A percentile compares a stretch with the other conserved stretches of the same genome.
Evolutionary conservation across 2,113 vertebrate genomes (phyloP).

Genomic region (Potamarius usumacintae): DNA sequence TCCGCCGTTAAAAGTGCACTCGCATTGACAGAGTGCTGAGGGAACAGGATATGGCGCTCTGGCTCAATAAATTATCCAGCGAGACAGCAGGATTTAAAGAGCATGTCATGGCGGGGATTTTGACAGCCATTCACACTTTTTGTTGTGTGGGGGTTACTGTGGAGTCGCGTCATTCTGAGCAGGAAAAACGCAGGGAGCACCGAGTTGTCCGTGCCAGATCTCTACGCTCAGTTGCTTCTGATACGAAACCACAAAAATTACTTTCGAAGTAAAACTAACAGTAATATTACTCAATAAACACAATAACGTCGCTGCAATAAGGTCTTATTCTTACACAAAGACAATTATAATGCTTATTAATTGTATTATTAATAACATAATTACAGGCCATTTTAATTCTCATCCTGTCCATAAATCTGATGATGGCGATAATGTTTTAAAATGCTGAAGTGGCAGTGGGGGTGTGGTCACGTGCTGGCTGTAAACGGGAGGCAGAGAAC

Average conservation of each 20-base stretch:
- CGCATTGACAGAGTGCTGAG: constrained; percentile 60
- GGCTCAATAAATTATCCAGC: constrained; percentile 41
- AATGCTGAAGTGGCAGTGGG: neutral
- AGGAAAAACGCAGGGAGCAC: neutral
- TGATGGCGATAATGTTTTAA: neutral
- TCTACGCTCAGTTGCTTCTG: neutral
- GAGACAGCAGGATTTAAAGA: constrained; percentile 41
- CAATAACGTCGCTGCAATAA: too few relatives aligned
- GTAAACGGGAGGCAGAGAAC: neutral
- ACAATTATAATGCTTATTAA: too few relatives aligned
- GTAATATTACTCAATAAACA: neutral
- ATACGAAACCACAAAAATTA: neutral
- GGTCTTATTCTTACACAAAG: too few relatives aligned
- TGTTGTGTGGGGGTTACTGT: neutral
- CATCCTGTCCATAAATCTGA: neutral
- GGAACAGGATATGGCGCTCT: constrained; percentile 46
- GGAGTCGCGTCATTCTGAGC: neutral
- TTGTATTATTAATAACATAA: too few relatives aligned
- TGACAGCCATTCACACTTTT: constrained; percentile 24
- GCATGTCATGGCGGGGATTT: constrained; percentile 11
- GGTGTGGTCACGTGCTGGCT: neutral
- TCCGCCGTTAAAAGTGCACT: constrained; percentile 52
- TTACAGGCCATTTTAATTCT: neutral
- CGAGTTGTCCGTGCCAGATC: too few relatives aligned
- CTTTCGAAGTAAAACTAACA: neutral